These are phyloP conservation scores for Xiphophorus couchianus DNA, from an alignment of 2,113 vertebrate genomes.

Conservation along the genomic window DNA sequence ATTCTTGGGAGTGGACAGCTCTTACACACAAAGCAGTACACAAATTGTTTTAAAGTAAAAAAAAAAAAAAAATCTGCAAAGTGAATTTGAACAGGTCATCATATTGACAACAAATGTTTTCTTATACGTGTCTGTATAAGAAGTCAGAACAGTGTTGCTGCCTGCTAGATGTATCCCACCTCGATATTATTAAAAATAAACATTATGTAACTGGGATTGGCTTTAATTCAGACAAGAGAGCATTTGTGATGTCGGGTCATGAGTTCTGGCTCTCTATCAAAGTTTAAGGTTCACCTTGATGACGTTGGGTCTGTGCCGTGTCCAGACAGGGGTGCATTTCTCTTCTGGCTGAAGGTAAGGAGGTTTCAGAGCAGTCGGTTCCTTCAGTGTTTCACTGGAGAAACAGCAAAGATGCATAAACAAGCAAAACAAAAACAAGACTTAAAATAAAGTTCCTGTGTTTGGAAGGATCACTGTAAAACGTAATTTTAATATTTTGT, in stretches of 20 bases:
- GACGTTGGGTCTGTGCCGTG: neutral
- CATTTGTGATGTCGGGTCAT: constrained; percentile 1
- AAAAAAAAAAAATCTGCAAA: neutral
- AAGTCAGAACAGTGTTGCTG: neutral
- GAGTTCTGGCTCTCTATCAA: constrained; percentile 2
- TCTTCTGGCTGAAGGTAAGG: neutral
- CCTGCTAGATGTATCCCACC: constrained; percentile 5
- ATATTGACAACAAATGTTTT: neutral
- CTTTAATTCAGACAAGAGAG: constrained; percentile 3
- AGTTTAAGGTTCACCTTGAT: constrained; percentile 4
- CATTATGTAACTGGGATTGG: neutral
- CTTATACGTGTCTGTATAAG: neutral
- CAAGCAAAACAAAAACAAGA: neutral
- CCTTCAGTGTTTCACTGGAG: neutral
- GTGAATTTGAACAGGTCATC: neutral
- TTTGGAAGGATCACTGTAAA: no score
- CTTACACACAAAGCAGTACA: no score
- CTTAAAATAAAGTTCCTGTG: neutral
- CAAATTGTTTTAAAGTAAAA: neutral
- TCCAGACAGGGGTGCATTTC: neutral
- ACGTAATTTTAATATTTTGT: neutral
- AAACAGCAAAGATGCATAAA: neutral
- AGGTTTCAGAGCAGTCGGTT: neutral
- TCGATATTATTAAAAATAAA: neutral
- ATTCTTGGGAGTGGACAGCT: no score